Evolutionary conservation across 2,888 invertebrate genomes (phyloP).

Genomic region (Metacarcinus magister): DNA sequence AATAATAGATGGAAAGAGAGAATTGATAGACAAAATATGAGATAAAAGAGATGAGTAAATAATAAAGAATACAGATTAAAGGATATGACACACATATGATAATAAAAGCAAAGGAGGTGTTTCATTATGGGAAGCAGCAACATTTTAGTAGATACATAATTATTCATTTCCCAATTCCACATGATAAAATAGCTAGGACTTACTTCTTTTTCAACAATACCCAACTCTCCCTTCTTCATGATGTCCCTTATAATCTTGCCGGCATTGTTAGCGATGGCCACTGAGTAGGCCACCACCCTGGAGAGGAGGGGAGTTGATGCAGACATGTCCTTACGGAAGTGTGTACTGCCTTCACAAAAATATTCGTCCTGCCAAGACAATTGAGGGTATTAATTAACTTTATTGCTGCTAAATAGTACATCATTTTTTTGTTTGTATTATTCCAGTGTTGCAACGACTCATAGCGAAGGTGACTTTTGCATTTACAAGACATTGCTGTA

Average conservation of each 20-base stretch:
- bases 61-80: neutral
- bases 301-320: conserved; percentile 85
- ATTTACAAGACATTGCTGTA: too few species aligned
- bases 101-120: too few species aligned
- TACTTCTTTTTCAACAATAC: conserved; percentile 94
- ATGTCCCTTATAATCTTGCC: conserved; percentile 96
- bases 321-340: conserved; percentile 60
- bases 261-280: conserved; percentile 91
- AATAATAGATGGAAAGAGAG: too few species aligned
- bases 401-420: too few species aligned
- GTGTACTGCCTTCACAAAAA: neutral
- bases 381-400: neutral
- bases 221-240: conserved; percentile 94
- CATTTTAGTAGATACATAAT: too few species aligned
- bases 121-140: too few species aligned
- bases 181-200: conserved; percentile 45
- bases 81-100: too few species aligned
- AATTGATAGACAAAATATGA: too few species aligned
- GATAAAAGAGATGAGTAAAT: neutral
- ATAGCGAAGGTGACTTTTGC: too few species aligned
- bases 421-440: too few species aligned
- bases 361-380: neutral
- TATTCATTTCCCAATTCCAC: neutral
- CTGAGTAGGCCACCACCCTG: conserved; percentile 91
- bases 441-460: too few species aligned